Percentiles rank a stretch among this genome's conserved stretches.
Conservation (phyloP, 2,113 vertebrate genomes). For the Pavo muticus region DNA sequence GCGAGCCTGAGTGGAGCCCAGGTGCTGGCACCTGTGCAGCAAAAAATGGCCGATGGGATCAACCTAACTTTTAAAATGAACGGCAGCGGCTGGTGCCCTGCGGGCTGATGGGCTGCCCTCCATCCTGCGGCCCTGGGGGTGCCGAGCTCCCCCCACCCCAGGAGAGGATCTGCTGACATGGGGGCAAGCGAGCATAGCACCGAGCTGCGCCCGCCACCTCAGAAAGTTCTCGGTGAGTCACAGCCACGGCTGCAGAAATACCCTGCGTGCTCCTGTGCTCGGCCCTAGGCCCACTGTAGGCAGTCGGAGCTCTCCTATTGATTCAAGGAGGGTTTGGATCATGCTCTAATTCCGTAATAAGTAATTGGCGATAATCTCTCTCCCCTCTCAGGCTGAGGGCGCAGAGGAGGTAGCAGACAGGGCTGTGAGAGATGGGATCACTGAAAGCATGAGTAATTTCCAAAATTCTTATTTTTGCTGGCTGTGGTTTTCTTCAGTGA, state of each 20-base stretch:
- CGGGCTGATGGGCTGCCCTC: rapidly evolving
- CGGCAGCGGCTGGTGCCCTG: background rate
- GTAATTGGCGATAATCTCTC: constrained; percentile 42
- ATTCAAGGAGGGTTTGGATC: constrained; percentile 18
- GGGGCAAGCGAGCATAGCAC: background rate
- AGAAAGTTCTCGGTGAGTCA: constrained; percentile 64
- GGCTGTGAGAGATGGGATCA: constrained; percentile 3
- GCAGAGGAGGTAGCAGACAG: constrained; percentile 23
- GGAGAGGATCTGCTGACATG: rapidly evolving
- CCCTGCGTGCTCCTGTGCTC: background rate
- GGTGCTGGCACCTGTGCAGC: background rate
- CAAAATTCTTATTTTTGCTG: constrained; percentile 33
- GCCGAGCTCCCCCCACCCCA: background rate
- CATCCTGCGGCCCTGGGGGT: rapidly evolving
- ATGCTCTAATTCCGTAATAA: constrained; percentile 36
- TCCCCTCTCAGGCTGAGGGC: constrained; percentile 4
- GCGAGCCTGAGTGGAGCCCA: background rate
- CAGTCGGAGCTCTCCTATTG: background rate
- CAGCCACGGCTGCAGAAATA: background rate
- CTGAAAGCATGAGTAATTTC: constrained; percentile 48
- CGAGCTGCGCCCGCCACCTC: background rate
- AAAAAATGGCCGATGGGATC: background rate
- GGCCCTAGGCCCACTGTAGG: background rate
- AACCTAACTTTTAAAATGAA: background rate
- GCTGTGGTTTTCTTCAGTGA: background rate